Evolutionary conservation across 2,113 vertebrate species (phyloP).

Genomic region (Pluvialis apricaria): DNA sequence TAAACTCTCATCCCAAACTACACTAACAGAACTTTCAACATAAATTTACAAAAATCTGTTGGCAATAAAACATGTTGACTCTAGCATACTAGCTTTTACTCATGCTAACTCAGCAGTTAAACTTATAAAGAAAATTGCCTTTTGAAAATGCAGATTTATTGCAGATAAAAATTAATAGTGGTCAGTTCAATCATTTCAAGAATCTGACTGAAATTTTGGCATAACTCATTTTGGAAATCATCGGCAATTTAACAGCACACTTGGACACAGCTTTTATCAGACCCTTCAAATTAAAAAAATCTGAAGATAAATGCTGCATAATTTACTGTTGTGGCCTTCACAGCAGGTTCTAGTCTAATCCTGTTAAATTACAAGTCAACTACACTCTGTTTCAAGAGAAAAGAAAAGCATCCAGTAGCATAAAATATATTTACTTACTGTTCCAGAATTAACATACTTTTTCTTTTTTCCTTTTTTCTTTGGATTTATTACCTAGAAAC

Average conservation of each 20-base stretch:
- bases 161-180: neutral
- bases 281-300: neutral
- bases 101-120: neutral
- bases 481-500: conserved; percentile 91
- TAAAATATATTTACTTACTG: conserved; percentile 81
- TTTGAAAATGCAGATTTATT: neutral
- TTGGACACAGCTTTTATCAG: neutral
- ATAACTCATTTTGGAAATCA: neutral
- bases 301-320: neutral
- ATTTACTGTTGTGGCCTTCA: neutral
- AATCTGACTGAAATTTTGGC: neutral
- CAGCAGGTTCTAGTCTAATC: neutral
- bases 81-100: neutral
- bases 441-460: conserved; percentile 98
- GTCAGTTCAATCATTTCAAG: neutral
- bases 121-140: neutral
- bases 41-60: neutral
- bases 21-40: neutral
- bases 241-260: neutral
- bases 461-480: conserved; percentile 99
- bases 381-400: neutral
- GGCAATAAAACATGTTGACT: neutral
- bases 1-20: neutral
- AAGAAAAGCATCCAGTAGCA: neutral
- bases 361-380: neutral